Evolutionary conservation across 2,113 vertebrate species (phyloP).

Genomic region (Naja naja): DNA sequence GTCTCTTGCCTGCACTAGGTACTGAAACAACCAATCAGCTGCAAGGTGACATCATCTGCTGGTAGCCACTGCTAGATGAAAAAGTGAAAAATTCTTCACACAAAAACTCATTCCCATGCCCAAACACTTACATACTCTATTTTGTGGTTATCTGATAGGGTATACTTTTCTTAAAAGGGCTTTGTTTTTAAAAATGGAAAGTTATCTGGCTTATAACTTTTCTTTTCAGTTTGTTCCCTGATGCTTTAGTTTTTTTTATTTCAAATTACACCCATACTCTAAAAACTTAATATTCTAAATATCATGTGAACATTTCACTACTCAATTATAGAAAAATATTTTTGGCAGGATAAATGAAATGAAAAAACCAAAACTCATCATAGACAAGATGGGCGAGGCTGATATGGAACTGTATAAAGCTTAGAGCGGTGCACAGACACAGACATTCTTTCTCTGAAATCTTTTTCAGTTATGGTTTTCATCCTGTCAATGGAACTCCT

Average conservation of each 20-base stretch:
- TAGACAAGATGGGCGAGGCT: constrained; percentile 71
- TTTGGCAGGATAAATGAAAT: constrained; percentile 37
- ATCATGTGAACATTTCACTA: neutral
- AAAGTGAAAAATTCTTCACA: constrained; percentile 79
- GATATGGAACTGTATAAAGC: constrained; percentile 51
- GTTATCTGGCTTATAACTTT: constrained; percentile 20
- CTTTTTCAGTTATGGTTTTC: neutral
- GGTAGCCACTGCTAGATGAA: constrained; percentile 83
- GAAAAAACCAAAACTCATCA: constrained; percentile 20
- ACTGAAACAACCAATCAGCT: constrained; percentile 83
- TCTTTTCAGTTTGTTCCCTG: neutral
- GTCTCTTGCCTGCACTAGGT: constrained; percentile 79
- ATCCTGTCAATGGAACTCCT: neutral
- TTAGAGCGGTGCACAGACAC: constrained; percentile 5
- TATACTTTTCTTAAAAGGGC: neutral
- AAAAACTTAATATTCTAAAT: neutral
- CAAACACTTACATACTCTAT: constrained; percentile 31
- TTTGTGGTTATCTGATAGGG: constrained; percentile 10
- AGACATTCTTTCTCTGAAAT: constrained; percentile 18
- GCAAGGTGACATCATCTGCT: constrained; percentile 92
- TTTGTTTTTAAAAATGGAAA: constrained; percentile 2
- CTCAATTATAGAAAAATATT: constrained; percentile 19
- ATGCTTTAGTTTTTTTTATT: neutral
- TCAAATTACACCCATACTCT: constrained; percentile 8
- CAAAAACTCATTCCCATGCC: constrained; percentile 70